A percentile compares a stretch with the other conserved stretches of the same genome.
These are phyloP conservation scores for Propsilocerus akamusi DNA, from an alignment of 1,140 invertebrate genomes.

Conservation along the genomic window DNA sequence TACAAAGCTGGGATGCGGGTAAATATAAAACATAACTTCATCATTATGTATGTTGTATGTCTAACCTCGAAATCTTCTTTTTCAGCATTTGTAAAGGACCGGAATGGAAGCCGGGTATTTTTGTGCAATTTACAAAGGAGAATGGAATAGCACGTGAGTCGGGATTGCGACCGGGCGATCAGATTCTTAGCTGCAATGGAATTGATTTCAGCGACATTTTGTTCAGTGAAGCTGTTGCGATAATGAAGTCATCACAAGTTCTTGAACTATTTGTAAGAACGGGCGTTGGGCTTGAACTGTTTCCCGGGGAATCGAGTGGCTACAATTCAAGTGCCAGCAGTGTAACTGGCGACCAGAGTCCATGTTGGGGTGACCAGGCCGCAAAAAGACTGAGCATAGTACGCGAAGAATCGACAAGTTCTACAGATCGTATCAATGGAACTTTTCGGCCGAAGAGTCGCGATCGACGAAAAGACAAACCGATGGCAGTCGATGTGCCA, in stretches of 20 bases:
- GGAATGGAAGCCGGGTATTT: constrained; percentile 68
- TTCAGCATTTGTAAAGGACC: constrained; percentile 67
- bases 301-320: constrained; percentile 58
- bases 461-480: constrained; percentile 16
- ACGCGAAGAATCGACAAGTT: constrained; percentile 32
- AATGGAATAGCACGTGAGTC: constrained; percentile 70
- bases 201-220: constrained; percentile 52
- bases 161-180: constrained; percentile 76
- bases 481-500: background rate
- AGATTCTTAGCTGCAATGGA: constrained; percentile 81
- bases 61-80: constrained; percentile 8
- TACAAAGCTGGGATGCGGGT: constrained; percentile 48
- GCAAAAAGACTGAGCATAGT: constrained; percentile 44
- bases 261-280: constrained; percentile 53
- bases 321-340: constrained; percentile 64
- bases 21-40: constrained; percentile 11
- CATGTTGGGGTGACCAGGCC: constrained; percentile 32
- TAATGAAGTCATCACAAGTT: constrained; percentile 54
- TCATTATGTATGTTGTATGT: background rate
- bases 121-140: constrained; percentile 79
- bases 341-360: constrained; percentile 50
- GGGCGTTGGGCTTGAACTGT: constrained; percentile 51
- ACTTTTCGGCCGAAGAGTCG: constrained; percentile 27
- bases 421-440: constrained; percentile 17
- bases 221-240: constrained; percentile 61